Conservation (phyloP, 2,888 invertebrate genomes). For the Myopa tessellatipennis region DNA sequence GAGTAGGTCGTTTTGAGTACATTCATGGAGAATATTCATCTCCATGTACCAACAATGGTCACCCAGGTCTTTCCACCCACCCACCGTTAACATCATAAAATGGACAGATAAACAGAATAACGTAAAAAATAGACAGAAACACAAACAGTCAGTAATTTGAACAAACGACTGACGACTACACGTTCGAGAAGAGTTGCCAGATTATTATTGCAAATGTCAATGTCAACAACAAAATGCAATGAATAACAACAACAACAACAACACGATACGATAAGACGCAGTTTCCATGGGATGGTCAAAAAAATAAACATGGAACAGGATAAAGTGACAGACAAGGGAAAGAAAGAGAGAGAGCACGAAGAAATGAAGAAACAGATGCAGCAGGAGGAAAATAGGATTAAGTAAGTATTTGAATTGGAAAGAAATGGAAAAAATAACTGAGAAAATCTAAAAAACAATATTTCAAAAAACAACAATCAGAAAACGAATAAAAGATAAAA, state of each 20-base stretch:
- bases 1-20: no score
- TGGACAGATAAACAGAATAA: neutral
- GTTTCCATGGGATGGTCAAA: conserved; percentile 33
- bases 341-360: neutral
- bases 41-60: no score
- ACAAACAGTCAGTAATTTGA: neutral
- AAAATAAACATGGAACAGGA: conserved; percentile 22
- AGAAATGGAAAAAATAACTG: neutral
- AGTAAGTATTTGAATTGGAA: neutral
- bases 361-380: neutral
- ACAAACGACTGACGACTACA: neutral
- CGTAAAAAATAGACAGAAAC: conserved; percentile 1
- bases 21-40: no score
- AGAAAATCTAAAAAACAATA: no score
- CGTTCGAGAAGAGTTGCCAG: conserved; percentile 8
- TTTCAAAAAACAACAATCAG: no score
- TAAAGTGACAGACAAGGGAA: conserved; percentile 15
- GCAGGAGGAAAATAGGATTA: neutral
- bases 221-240: conserved; percentile 40
- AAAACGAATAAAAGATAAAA: no score
- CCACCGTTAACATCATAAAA: neutral
- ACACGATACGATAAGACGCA: conserved; percentile 15
- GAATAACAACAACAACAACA: neutral
- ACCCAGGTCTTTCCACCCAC: neutral
- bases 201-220: conserved; percentile 46